Evolutionary conservation across 2,888 invertebrate species (phyloP).

Genomic region (Phyllotreta striolata): DNA sequence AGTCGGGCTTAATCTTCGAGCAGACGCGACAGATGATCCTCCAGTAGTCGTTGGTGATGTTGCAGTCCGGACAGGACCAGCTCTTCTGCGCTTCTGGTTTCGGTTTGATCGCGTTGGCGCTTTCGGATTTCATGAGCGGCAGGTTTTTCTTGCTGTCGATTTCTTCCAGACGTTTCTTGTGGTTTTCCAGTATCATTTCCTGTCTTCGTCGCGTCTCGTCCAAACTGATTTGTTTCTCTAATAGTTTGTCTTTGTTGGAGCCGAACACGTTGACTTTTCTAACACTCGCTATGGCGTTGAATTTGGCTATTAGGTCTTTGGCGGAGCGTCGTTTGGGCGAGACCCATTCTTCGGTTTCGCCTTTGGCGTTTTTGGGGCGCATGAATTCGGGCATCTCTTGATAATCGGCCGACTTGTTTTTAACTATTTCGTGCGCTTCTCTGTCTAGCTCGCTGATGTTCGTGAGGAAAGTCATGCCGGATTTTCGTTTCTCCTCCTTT

Average conservation of each 20-base stretch:
- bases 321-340: constrained; percentile 59
- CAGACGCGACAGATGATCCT: constrained; percentile 71
- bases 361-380: constrained; percentile 55
- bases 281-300: constrained; percentile 69
- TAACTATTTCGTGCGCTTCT: constrained; percentile 79
- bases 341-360: constrained; percentile 52
- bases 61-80: constrained; percentile 71
- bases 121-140: constrained; percentile 59
- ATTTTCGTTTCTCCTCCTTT: constrained; percentile 64
- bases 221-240: constrained; percentile 51
- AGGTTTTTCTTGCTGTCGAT: constrained; percentile 51
- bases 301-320: constrained; percentile 68
- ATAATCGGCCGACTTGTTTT: constrained; percentile 49
- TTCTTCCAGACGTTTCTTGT: constrained; percentile 52
- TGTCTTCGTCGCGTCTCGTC: constrained; percentile 51
- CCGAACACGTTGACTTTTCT: constrained; percentile 66
- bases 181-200: constrained; percentile 49
- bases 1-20: constrained; percentile 63
- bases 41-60: constrained; percentile 68
- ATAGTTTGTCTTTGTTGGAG: constrained; percentile 53
- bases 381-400: constrained; percentile 59
- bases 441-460: constrained; percentile 83
- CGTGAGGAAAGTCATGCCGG: constrained; percentile 70
- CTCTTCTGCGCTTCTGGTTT: constrained; percentile 54
- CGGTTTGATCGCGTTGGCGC: constrained; percentile 54